phyloP scores from a whole-genome alignment of 2,113 vertebrate species.

The Paedocypris sp. region DNA sequence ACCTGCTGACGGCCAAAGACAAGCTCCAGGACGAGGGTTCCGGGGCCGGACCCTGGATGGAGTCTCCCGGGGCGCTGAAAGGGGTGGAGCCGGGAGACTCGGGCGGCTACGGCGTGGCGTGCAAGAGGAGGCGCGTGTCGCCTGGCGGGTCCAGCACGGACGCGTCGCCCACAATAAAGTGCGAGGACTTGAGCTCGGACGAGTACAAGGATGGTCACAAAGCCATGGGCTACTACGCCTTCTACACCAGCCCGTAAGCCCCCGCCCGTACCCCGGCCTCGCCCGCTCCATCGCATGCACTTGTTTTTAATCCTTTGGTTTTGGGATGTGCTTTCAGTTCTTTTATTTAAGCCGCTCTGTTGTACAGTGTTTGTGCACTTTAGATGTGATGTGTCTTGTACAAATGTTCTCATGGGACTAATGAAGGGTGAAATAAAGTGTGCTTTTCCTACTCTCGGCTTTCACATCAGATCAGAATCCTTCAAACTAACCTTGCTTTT shows the following conservation, averaged over 20 bases:
- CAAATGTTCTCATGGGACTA: constrained; percentile 71
- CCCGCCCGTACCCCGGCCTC: constrained; percentile 22
- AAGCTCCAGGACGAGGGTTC: constrained; percentile 83
- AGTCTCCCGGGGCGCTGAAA: constrained; percentile 57
- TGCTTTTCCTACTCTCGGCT: constrained; percentile 60
- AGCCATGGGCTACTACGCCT: constrained; percentile 94
- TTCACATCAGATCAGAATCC: no score
- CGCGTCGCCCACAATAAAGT: constrained; percentile 93
- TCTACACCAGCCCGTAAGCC: constrained; percentile 87
- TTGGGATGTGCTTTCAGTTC: constrained; percentile 23
- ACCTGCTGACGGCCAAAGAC: constrained; percentile 80
- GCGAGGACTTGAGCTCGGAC: constrained; percentile 86
- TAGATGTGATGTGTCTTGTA: constrained; percentile 87
- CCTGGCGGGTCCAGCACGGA: constrained; percentile 91
- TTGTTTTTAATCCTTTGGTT: constrained; percentile 42
- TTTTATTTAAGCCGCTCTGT: constrained; percentile 75
- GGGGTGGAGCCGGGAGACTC: constrained; percentile 82
- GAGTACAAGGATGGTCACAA: constrained; percentile 94
- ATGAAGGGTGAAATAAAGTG: constrained; percentile 65
- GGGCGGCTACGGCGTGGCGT: constrained; percentile 82
- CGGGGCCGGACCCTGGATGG: constrained; percentile 65
- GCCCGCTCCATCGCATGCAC: constrained; percentile 37
- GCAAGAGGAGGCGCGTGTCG: constrained; percentile 86
- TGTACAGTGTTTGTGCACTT: constrained; percentile 81
- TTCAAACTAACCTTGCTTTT: no score